Evolutionary conservation across 2,888 invertebrate species (phyloP).

Genomic region (Tenthredo amoena): DNA sequence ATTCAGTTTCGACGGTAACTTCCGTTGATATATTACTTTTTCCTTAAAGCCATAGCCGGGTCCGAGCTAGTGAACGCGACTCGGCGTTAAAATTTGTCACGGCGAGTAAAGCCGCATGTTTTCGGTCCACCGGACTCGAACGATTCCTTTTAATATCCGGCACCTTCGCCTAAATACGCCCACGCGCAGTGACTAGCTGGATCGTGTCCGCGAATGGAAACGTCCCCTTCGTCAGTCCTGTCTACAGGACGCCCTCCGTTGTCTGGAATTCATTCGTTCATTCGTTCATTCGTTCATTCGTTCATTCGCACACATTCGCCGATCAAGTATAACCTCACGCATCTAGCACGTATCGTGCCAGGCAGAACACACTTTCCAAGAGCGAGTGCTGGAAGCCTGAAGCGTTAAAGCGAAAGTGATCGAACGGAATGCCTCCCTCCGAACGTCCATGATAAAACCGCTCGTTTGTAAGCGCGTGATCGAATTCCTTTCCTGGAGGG

Average conservation of each 20-base stretch:
- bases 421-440: constrained; percentile 52
- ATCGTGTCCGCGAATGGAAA: constrained; percentile 31
- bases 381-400: constrained; percentile 45
- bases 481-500: constrained; percentile 55
- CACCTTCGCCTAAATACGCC: constrained; percentile 45
- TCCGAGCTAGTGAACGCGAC: background rate
- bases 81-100: constrained; percentile 42
- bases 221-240: constrained; percentile 18
- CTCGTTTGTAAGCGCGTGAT: constrained; percentile 56
- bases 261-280: constrained; percentile 45
- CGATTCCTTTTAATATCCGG: constrained; percentile 50
- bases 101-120: constrained; percentile 40
- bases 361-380: constrained; percentile 46
- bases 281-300: constrained; percentile 27
- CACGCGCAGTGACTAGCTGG: constrained; percentile 37
- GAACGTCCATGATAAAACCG: constrained; percentile 55
- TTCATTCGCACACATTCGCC: constrained; percentile 27
- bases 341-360: constrained; percentile 47
- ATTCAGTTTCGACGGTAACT: background rate
- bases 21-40: constrained; percentile 38
- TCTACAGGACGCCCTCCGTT: constrained; percentile 18
- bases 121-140: constrained; percentile 41
- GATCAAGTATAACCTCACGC: constrained; percentile 38
- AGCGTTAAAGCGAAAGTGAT: constrained; percentile 54
- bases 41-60: background rate